These are phyloP conservation scores for Zelleria hepariella DNA, from an alignment of 2,888 invertebrate species.

Conservation along the genomic window DNA sequence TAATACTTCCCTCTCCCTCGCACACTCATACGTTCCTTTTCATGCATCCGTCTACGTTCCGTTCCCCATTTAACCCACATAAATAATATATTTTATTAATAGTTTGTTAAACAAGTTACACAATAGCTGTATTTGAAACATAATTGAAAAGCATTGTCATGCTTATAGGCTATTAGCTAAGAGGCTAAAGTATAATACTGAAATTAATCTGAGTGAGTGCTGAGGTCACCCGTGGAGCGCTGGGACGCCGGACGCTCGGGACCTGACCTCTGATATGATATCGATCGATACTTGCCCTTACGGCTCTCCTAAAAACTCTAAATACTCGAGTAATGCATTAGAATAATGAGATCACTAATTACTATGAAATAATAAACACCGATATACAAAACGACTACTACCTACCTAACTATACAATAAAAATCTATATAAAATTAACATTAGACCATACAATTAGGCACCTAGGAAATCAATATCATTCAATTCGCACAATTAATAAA, in stretches of 20 bases:
- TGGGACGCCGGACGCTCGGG: not conserved
- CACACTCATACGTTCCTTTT: no score
- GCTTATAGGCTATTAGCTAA: not conserved
- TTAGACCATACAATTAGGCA: conserved; percentile 1
- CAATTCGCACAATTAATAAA: conserved; percentile 3
- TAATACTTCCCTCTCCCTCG: no score
- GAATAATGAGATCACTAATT: conserved; percentile 3
- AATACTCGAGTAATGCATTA: not conserved
- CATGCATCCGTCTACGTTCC: no score
- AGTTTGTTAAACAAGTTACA: not conserved
- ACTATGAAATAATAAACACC: not conserved
- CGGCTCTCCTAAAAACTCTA: not conserved
- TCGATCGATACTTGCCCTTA: not conserved
- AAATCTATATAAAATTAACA: conserved; percentile 2
- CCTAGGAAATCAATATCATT: not conserved
- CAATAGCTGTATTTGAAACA: not conserved
- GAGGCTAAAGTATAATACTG: not conserved
- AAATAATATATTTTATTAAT: no score
- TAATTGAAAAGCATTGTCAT: not conserved
- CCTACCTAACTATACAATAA: not conserved
- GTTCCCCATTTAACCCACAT: no score
- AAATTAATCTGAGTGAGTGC: not conserved
- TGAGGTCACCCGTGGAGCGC: not conserved
- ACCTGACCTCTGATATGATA: not conserved
- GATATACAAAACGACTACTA: conserved; percentile 2